Evolutionary conservation across 2,113 vertebrate species (phyloP).

Genomic region (Istiophorus platypterus): DNA sequence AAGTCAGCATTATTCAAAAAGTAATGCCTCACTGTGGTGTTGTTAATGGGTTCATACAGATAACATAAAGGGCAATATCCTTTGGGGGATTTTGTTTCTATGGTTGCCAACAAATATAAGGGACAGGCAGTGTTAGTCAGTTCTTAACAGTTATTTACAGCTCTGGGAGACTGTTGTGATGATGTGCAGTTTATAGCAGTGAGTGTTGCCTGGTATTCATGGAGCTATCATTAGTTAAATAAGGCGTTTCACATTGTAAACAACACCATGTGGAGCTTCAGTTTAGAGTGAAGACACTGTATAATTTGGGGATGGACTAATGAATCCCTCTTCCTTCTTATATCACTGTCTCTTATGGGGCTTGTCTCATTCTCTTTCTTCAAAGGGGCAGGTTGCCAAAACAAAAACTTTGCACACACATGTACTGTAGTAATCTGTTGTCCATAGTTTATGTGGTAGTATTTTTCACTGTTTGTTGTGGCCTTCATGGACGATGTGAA

Average conservation of each 20-base stretch:
- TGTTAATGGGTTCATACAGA: slow-evolving; percentile 17
- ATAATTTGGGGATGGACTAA: slow-evolving; percentile 65
- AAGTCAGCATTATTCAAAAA: slow-evolving; percentile 17
- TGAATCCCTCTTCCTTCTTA: slow-evolving; percentile 38
- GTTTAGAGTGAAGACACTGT: slow-evolving; percentile 43
- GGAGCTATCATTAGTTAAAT: slow-evolving; percentile 74
- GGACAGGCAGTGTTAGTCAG: slow-evolving; percentile 28
- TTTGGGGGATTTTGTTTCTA: slow-evolving; percentile 37
- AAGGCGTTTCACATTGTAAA: slow-evolving; percentile 64
- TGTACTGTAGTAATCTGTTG: neutral
- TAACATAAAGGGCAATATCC: slow-evolving; percentile 16
- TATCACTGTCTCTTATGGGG: slow-evolving; percentile 6
- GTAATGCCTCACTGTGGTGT: neutral
- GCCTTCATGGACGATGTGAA: neutral
- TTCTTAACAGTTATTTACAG: slow-evolving; percentile 71
- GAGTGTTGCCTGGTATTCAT: slow-evolving; percentile 40
- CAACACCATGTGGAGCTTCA: slow-evolving; percentile 49
- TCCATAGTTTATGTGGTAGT: slow-evolving; percentile 1
- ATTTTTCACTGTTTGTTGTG: neutral
- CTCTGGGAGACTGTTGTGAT: slow-evolving; percentile 45
- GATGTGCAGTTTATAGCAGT: slow-evolving; percentile 57
- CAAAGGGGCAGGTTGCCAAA: slow-evolving; percentile 2
- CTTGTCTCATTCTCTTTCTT: slow-evolving; percentile 7
- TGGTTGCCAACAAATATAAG: slow-evolving; percentile 14
- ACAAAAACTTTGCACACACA: slow-evolving; percentile 10